Conservation (phyloP, 2,888 invertebrate species). For the Epirrhoe alternata region DNA sequence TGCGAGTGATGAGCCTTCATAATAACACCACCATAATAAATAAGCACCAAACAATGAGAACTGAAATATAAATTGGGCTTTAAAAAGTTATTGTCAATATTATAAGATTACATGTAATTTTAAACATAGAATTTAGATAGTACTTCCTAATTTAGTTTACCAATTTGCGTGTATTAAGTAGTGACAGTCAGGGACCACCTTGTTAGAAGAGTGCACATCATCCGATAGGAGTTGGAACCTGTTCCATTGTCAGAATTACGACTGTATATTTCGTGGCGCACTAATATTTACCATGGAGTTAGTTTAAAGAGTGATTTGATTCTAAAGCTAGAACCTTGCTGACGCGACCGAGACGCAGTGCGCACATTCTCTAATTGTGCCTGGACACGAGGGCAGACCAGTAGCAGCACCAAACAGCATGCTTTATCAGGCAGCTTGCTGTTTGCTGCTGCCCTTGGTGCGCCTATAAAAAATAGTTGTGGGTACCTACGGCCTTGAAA, state of each 20-base stretch:
- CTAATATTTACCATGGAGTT: not conserved
- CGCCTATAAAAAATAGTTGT: too few relatives aligned
- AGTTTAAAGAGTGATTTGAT: slow-evolving; percentile 1
- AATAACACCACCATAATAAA: not conserved
- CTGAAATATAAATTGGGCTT: not conserved
- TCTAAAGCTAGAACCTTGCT: not conserved
- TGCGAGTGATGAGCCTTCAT: not conserved
- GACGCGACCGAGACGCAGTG: not conserved
- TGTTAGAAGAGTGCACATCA: slow-evolving; percentile 4
- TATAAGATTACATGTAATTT: not conserved
- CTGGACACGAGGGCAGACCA: too few relatives aligned
- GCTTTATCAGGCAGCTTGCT: too few relatives aligned
- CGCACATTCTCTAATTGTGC: too few relatives aligned
- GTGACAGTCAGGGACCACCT: slow-evolving; percentile 22
- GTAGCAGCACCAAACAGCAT: too few relatives aligned
- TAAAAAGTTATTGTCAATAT: slow-evolving; percentile 5
- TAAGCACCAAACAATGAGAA: not conserved
- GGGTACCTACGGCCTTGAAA: too few relatives aligned
- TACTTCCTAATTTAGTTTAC: slow-evolving; percentile 5
- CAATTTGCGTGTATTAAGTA: slow-evolving; percentile 7
- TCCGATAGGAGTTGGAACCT: not conserved
- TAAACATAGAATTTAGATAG: slow-evolving; percentile 17
- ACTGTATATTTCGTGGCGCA: slow-evolving; percentile 27
- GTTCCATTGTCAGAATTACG: slow-evolving; percentile 3
- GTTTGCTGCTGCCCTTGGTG: too few relatives aligned